A percentile compares a stretch with the other conserved stretches of the same genome.
These are phyloP conservation scores for Meloidogyne floridensis DNA, from an alignment of 1,140 invertebrate genomes.

Conservation along the genomic window DNA sequence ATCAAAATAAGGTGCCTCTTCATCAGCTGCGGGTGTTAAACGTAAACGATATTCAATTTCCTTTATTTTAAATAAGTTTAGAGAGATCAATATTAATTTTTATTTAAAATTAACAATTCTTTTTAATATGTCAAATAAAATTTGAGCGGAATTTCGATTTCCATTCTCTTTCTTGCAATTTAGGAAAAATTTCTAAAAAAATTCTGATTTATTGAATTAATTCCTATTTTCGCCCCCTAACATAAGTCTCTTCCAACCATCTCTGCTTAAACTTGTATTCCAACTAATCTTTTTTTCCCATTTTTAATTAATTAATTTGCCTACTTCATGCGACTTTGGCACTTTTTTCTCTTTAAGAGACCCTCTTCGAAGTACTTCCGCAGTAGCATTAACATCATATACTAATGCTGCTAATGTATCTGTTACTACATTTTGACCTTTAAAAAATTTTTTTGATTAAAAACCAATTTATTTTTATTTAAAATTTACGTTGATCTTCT, in stretches of 20 bases:
- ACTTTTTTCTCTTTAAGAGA: constrained; percentile 54
- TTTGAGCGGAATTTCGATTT: no score
- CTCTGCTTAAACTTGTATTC: no score
- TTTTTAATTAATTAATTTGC: background rate
- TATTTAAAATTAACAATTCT: no score
- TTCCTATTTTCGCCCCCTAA: no score
- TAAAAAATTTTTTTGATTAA: constrained; percentile 25
- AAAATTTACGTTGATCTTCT: constrained; percentile 53
- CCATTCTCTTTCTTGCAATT: no score
- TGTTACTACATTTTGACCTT: constrained; percentile 57
- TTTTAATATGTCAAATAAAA: no score
- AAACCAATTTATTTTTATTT: background rate
- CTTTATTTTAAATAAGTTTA: background rate
- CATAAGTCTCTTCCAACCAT: no score
- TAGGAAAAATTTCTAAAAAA: no score
- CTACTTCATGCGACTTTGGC: constrained; percentile 38
- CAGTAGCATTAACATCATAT: constrained; percentile 66
- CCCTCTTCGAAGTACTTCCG: constrained; percentile 61
- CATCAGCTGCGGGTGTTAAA: constrained; percentile 61
- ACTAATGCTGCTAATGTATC: constrained; percentile 65
- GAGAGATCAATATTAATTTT: no score
- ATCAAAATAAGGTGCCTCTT: constrained; percentile 50
- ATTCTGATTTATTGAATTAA: no score
- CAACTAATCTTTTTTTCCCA: background rate
- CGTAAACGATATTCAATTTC: constrained; percentile 63